phyloP scores from a whole-genome alignment of 2,888 invertebrate genomes.

The Cheilosia scutellata region DNA sequence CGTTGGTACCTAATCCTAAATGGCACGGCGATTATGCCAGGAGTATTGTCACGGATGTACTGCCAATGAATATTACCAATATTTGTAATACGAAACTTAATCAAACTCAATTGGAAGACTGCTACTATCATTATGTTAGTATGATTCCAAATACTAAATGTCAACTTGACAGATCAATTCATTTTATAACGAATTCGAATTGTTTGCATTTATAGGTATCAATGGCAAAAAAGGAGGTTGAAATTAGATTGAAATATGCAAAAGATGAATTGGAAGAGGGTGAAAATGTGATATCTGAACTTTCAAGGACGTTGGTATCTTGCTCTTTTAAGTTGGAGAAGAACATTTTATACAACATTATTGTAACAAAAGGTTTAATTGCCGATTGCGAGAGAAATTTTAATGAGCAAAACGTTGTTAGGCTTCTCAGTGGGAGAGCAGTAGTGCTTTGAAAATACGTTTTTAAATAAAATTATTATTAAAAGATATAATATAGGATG shows the following conservation, averaged over 20 bases:
- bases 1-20: conserved; percentile 1
- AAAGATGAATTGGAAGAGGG: background rate
- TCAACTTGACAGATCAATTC: background rate
- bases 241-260: background rate
- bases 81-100: background rate
- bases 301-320: too few species aligned
- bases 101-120: conserved; percentile 24
- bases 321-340: too few species aligned
- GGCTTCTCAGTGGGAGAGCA: too few species aligned
- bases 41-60: background rate
- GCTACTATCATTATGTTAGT: conserved; percentile 33
- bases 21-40: background rate
- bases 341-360: too few species aligned
- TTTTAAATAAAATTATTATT: too few species aligned
- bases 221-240: background rate
- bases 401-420: too few species aligned
- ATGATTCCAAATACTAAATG: background rate
- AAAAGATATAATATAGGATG: too few species aligned
- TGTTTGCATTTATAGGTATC: background rate
- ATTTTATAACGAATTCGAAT: background rate
- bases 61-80: background rate
- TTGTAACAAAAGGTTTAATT: too few species aligned
- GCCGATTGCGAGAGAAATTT: too few species aligned
- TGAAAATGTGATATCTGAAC: too few species aligned
- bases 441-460: too few species aligned